Evolutionary conservation across 2,888 invertebrate species (phyloP), one percentile per base, ranked within the genome.

Genomic region (Eupeodes luniger): DNA sequence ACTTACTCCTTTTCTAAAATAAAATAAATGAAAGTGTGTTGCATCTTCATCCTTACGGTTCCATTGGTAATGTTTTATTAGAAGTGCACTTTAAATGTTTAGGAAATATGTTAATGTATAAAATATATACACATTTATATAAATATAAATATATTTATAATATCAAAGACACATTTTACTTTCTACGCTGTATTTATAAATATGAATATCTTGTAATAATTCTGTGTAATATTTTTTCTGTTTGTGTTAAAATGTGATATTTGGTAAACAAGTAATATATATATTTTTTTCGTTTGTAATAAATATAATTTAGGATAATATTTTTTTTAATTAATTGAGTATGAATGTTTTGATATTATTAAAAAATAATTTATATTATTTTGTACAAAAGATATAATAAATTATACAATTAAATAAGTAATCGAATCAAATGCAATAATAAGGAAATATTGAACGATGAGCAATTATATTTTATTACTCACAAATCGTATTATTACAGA

Each of bases 181-280:
- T 51, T 67, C 19, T 62, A 62, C 5, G 44, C n/a, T 81, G 64
- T 67, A 66, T 81, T 19, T 66, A 34, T 64, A 44, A 36, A 44
- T 70, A 19, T n/a, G 61, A 51, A 69, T 51, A 64, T 55, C 27
- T 36, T 62, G 40, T 40, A 40, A 40, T 40, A 40, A 4, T 57
- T 11, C 12, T 67, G 57, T 66, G 27, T 77, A 55, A 61, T 55
- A 77, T 47, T 62, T 72, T 64, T 70, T 40, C 16, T 76, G 34
- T 19, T 74, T 85, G 34, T 76, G 76, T 87, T 88, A 47, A 88
- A 88, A 88, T 88, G 88, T 88, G 88, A 88, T 88, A 88, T 88
- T 81, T 81, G 69, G 53, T 81, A 81, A 85, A 79, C 19, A 74
- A 66, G 53, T 82, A 75, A 47, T 72, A 61, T 67, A 66, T 57